Evolutionary conservation across 2,888 invertebrate genomes (phyloP).

Genomic region (Drosophila sordidula): DNA sequence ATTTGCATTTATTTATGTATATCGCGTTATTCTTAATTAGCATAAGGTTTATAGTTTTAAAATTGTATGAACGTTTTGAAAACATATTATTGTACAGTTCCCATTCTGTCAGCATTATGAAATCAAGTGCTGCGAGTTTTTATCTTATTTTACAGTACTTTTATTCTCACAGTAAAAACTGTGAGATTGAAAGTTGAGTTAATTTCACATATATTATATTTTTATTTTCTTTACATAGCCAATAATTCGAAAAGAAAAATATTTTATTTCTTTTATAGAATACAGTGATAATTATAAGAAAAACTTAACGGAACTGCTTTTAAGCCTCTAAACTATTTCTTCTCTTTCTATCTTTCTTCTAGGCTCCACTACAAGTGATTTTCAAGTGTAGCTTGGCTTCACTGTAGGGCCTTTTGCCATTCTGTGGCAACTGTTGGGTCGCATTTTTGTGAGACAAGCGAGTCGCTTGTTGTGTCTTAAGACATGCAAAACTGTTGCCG

Average conservation of each 20-base stretch:
- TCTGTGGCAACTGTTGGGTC: conserved; percentile 32
- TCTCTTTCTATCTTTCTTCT: neutral
- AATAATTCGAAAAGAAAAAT: no score
- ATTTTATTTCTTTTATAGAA: no score
- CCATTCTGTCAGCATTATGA: neutral
- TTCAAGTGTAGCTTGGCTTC: conserved; percentile 21
- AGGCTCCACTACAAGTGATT: neutral
- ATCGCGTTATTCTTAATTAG: neutral
- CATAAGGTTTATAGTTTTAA: neutral
- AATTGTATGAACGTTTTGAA: neutral
- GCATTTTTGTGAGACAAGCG: conserved; percentile 50
- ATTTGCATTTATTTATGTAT: neutral
- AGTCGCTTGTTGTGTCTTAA: conserved; percentile 47
- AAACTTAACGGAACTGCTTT: neutral
- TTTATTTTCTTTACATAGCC: no score
- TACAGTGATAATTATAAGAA: neutral
- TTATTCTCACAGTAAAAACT: neutral
- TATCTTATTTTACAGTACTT: neutral
- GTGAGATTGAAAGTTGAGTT: no score
- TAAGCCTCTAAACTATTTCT: neutral
- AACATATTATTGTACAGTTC: neutral
- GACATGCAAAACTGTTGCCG: conserved; percentile 63
- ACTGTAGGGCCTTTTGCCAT: conserved; percentile 22
- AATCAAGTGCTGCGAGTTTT: neutral
- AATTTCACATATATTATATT: no score